These are phyloP conservation scores for Pristiophorus japonicus DNA, from an alignment of 2,113 vertebrate genomes.

Conservation along the genomic window DNA sequence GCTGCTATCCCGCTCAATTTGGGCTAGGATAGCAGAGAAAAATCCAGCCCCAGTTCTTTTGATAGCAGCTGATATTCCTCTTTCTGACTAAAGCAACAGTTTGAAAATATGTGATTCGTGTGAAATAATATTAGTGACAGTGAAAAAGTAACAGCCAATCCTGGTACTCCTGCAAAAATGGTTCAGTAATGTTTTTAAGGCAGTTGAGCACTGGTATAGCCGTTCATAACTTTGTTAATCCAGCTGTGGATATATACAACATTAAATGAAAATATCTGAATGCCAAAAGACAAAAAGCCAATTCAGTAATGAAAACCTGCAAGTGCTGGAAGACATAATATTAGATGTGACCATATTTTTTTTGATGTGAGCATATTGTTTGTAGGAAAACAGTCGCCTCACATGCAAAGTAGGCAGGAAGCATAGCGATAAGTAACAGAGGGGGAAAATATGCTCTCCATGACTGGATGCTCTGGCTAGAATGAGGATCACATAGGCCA, in stretches of 20 bases:
- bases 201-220: not conserved
- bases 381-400: not conserved
- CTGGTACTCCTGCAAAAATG: not conserved
- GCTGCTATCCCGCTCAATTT: not conserved
- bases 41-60: not conserved
- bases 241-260: not conserved
- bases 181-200: not conserved
- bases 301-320: not conserved
- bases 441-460: not conserved
- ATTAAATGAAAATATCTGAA: not conserved
- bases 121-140: not conserved
- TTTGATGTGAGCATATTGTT: not conserved
- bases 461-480: not conserved
- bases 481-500: not conserved
- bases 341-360: not conserved
- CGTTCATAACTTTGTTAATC: not conserved
- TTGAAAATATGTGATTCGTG: not conserved
- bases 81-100: not conserved
- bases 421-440: not conserved
- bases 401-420: not conserved
- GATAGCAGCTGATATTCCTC: not conserved
- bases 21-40: not conserved
- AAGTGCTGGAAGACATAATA: not conserved
- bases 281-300: not conserved
- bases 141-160: not conserved